Base-by-base conservation (phyloP, 1,140 invertebrate genomes). In the Ephestia elutella region DNA sequence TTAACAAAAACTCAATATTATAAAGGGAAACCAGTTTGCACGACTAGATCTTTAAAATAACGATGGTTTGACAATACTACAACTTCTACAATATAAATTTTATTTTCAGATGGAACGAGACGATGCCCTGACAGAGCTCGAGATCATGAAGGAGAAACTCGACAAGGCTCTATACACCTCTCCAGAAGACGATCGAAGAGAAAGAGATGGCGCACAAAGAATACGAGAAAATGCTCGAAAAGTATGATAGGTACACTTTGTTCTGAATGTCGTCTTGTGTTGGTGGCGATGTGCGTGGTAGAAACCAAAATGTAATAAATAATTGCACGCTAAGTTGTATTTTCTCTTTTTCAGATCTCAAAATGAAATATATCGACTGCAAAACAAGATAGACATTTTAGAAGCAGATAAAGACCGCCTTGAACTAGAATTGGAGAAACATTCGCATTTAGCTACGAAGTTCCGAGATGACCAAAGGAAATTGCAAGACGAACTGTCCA, bases 181-280 rank as follows among this genome's bases (percentile, higher is more conserved):
- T 54, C n/a, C 93, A 93, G 74, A 96, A 96, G 86, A 92, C 94
- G 0, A 91, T 95, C 59, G 96, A 98, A 71, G 96, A 98, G 71
- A 95, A 95, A 71, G 96, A 98, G 72, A 93, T 91, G 54, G 92
- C 94, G 35, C 94, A 95, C 88, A 96, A 96, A 86, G 96, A 98
- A 87, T 95, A 96, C 78, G 96, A 98, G 74, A 95, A 96, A 87
- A 93, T 97, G 86, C 88, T 96, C 68, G 96, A 97, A 88, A 97
- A 97, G 91, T 96, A 96, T 82, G 96, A 98, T 87, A 94, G 96
- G 94, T 95, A 91, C 82, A 82, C 80, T 87, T 62, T 70, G 71
- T 73, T 68, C 44, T 73, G 66, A 63, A 69, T 83, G 76, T 84
- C 68, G 80, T 89, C 80, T 81, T 81, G 81, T 86, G 80, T 73